These are phyloP conservation scores for Hucho hucho DNA, from an alignment of 2,113 vertebrate genomes.

Conservation along the genomic window DNA sequence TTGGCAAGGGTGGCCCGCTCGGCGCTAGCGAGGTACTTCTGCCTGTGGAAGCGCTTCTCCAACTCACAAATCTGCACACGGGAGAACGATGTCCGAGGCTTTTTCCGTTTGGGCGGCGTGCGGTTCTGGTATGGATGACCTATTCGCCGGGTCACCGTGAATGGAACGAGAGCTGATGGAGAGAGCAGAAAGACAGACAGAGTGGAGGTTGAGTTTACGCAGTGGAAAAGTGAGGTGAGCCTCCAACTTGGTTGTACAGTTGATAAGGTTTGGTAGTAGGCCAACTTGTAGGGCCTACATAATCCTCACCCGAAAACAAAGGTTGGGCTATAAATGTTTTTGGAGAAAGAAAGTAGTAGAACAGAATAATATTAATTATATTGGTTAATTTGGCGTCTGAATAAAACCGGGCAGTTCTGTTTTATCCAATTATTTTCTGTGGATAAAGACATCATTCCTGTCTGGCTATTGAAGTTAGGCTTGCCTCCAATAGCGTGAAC, in stretches of 20 bases:
- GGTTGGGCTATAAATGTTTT: not conserved
- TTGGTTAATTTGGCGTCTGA: too few relatives aligned
- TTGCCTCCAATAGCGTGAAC: not conserved
- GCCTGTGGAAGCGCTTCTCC: conserved; percentile 96
- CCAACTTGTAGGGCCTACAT: not conserved
- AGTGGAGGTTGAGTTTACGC: not conserved
- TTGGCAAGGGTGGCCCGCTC: conserved; percentile 93
- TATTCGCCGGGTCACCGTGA: conserved; percentile 95
- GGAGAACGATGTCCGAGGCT: conserved; percentile 95
- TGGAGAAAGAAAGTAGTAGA: too few relatives aligned
- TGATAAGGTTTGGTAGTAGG: not conserved
- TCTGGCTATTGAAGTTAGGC: not conserved
- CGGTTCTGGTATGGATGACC: conserved; percentile 89
- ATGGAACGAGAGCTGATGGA: conserved; percentile 91
- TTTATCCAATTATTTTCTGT: not conserved
- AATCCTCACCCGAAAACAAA: not conserved
- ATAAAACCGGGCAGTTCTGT: too few relatives aligned
- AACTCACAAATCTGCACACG: conserved; percentile 97
- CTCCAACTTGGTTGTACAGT: not conserved
- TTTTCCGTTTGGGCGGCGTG: conserved; percentile 95
- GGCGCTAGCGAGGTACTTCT: conserved; percentile 96
- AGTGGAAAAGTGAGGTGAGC: not conserved
- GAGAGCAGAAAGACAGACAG: conserved; percentile 46
- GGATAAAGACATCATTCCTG: not conserved
- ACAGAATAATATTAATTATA: too few relatives aligned